Evolutionary conservation across 1,140 invertebrate species (phyloP), one percentile per base, ranked within the genome.

Genomic region (Palaemon carinicauda): DNA sequence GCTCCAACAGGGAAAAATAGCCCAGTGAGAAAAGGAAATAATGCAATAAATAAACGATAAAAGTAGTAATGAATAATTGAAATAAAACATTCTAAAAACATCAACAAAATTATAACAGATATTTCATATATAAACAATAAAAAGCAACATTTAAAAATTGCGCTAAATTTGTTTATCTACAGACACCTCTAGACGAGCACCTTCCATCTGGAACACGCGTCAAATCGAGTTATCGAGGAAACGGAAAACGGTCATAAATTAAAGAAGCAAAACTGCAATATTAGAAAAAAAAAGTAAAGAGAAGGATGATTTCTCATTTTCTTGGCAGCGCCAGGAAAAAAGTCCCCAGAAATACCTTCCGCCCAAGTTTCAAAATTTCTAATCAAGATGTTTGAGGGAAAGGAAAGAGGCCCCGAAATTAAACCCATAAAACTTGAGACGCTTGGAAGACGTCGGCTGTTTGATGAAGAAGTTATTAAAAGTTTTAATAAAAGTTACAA

Each of bases 401-500:
- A 54, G 60, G 60, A 85, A 79, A 27, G 71, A 79, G 53, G 60
- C n/a, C 65, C 81, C 52, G 83, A 86, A 86, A 86, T 80, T 80
- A 86, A 86, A 86, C 51, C 77, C 75, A 80, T 86, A 86, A 86
- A 86, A 86, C 83, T 86, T 86, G 83, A 86, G 83, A 80, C 80
- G 80, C 80, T 69, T 10, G 69, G 80, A 82, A 82, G 80, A 82
- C 83, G 75, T 79, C 27, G 77, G 56, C 77, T 80, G 83, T 86
- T 86, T 86, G 83, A 86, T 86, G 83, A 86, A 86, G 83, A 86
- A 86, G 75, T 86, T 80, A 80, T 80, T 86, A 80, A 86, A 86
- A 86, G 77, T 86, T 86, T 86, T 86, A 86, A 56, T 86, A 86
- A 86, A 86, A 86, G 83, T 86, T 86, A 86, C 83, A 86, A 86